phyloP scores from a whole-genome alignment of 2,888 invertebrate genomes.

The Perithous albicinctus region DNA sequence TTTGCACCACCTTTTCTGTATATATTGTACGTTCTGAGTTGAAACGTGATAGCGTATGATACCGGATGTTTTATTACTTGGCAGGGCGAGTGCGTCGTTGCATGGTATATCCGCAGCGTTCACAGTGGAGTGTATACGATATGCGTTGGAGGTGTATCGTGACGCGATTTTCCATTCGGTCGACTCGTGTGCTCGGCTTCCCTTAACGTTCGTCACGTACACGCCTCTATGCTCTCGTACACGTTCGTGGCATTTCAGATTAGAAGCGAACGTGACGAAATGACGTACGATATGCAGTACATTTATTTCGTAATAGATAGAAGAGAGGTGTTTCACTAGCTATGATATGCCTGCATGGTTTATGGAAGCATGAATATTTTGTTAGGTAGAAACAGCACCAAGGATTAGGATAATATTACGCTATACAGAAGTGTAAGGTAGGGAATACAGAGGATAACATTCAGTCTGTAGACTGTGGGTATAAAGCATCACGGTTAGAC shows the following conservation, averaged over 20 bases:
- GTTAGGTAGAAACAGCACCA: constrained; percentile 34
- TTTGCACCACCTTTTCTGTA: neutral
- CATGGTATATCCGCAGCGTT: constrained; percentile 36
- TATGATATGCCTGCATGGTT: constrained; percentile 13
- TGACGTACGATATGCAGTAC: constrained; percentile 53
- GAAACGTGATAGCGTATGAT: constrained; percentile 59
- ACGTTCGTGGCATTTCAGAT: constrained; percentile 63
- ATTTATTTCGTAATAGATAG: constrained; percentile 47
- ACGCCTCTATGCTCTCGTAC: constrained; percentile 36
- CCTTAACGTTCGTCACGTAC: constrained; percentile 57
- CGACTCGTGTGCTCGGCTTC: constrained; percentile 23
- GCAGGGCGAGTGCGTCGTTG: constrained; percentile 45
- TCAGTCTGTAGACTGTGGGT: constrained; percentile 26
- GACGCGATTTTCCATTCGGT: constrained; percentile 65
- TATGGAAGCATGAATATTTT: constrained; percentile 39
- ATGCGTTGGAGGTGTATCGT: constrained; percentile 47
- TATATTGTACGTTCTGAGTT: constrained; percentile 12
- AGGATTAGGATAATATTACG: constrained; percentile 38
- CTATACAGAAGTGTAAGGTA: neutral
- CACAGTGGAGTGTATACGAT: constrained; percentile 18
- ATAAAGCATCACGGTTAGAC: constrained; percentile 55
- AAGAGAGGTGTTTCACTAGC: neutral
- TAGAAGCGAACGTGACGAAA: constrained; percentile 64
- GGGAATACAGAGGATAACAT: constrained; percentile 23
- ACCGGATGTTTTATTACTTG: constrained; percentile 70